Evolutionary conservation across 2,113 vertebrate species (phyloP).

Genomic region (Aspidoscelis tigris): DNA sequence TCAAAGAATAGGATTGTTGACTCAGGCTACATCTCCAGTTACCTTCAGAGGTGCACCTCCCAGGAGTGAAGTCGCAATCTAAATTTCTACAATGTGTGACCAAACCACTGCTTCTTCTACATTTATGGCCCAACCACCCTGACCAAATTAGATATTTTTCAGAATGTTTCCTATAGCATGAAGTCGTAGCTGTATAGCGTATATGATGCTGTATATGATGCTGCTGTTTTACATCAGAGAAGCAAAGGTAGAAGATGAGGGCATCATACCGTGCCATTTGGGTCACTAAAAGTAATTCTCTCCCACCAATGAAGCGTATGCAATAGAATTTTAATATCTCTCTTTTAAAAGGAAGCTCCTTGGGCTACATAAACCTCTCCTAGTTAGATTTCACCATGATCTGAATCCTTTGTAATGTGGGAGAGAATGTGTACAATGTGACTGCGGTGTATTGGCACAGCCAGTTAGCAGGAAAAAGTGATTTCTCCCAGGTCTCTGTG

Average conservation of each 20-base stretch:
- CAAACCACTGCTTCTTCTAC: too few relatives aligned
- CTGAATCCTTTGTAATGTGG: neutral
- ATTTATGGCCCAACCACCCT: too few relatives aligned
- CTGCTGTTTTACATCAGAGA: neutral
- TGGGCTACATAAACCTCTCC: neutral
- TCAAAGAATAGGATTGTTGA: too few relatives aligned
- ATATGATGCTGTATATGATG: neutral
- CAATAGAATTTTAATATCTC: neutral
- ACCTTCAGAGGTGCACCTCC: too few relatives aligned
- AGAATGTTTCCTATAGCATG: neutral
- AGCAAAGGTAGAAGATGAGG: neutral
- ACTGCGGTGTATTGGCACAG: slow-evolving; percentile 37
- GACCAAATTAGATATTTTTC: neutral
- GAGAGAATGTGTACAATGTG: slow-evolving; percentile 31
- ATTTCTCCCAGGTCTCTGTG: neutral
- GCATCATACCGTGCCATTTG: neutral
- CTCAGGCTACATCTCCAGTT: too few relatives aligned
- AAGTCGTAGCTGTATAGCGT: neutral
- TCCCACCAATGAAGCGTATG: neutral
- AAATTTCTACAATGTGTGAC: too few relatives aligned
- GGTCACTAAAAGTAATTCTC: neutral
- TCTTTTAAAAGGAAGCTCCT: neutral
- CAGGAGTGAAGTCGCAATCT: too few relatives aligned
- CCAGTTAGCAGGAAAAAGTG: slow-evolving; percentile 25
- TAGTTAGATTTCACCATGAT: slow-evolving; percentile 36